Evolutionary conservation across 2,888 invertebrate species (phyloP), one percentile per base, ranked within the genome.

Genomic region (Drosophila parthenogenetica): DNA sequence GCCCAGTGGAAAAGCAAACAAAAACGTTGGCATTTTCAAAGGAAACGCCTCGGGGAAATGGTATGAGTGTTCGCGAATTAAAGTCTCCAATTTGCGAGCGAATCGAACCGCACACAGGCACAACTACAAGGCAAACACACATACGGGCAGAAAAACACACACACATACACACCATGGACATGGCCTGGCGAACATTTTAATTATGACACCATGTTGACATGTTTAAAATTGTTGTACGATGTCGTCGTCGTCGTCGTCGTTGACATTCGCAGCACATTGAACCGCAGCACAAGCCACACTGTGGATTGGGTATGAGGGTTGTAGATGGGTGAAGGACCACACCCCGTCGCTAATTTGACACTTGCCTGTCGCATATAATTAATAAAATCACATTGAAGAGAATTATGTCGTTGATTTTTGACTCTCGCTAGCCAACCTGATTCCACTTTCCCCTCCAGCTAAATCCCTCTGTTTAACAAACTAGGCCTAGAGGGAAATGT

Each of bases 191-290:
- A 87, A 86, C 88, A 87, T 86, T 86, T 87, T 86, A 86, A 86
- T 86, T 86, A 86, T 86, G 88, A 87, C 88, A 86, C 81, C 81
- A 79, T 87, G 88, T 88, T 79, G 86, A 77, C 83, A 77, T 87
- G 83, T 76, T 79, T 69, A 74, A 82, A 86, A 80, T 84, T 80
- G 87, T 84, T 83, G 81, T 79, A 76, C 80, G 66, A 58, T 57
- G 87, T 60, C 75, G 62, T 40, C 63, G 49, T 39, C 25, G 25
- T 1, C 7, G 25, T 35, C 32, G 32, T 35, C 67, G 73, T 63
- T 68, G 69, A 65, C 79, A 75, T 63, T 77, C 57, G 65, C 63
- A 73, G 80, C 76, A 81, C 85, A 80, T 82, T 85, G 85, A 87
- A 80, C 85, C 85, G 61, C 80, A 84, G 40, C 69, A 77, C 75